A percentile compares a stretch with the other conserved stretches of the same genome.
Conservation (phyloP, 37 sponge, comb jelly and placozoan genomes). For the Dysidea cf. avara region DNA sequence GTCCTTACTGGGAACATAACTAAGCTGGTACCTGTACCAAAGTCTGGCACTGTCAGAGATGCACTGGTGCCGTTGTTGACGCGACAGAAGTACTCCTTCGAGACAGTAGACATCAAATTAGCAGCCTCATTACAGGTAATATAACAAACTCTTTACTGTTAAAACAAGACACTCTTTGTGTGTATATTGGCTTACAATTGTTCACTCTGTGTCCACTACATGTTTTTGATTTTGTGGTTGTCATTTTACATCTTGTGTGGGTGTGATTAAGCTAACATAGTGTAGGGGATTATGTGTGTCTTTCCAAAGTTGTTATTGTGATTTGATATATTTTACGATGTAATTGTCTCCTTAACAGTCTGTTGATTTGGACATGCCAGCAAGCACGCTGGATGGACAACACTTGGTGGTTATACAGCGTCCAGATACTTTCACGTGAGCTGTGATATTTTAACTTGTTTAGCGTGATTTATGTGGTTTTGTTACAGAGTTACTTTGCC, state of each 20-base stretch:
- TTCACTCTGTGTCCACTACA: neutral
- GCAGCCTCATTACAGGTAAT: slow-evolving; percentile 61
- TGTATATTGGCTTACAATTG: neutral
- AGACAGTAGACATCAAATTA: slow-evolving; percentile 52
- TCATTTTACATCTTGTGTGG: neutral
- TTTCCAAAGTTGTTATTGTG: neutral
- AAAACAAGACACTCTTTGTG: neutral
- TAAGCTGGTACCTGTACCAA: slow-evolving; percentile 57
- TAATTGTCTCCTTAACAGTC: slow-evolving; percentile 23
- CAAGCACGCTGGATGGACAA: slow-evolving; percentile 44
- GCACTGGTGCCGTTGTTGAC: slow-evolving; percentile 37
- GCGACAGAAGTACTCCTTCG: slow-evolving; percentile 42
- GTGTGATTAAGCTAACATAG: neutral
- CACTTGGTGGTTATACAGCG: slow-evolving; percentile 60
- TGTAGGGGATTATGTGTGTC: neutral
- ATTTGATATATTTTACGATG: neutral
- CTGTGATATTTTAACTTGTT: neutral
- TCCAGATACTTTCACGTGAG: slow-evolving; percentile 60
- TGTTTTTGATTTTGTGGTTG: neutral
- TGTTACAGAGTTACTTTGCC: slow-evolving; percentile 39
- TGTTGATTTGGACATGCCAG: slow-evolving; percentile 36
- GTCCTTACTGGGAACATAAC: slow-evolving; percentile 57
- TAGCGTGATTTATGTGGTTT: neutral
- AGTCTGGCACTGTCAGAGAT: slow-evolving; percentile 31
- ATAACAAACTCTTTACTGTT: neutral